Percentiles rank a stretch among this genome's conserved stretches.
Evolutionary conservation across 53 echinoderm and acorn worm genomes (phyloP).

Genomic region (Glandiceps talaboti): DNA sequence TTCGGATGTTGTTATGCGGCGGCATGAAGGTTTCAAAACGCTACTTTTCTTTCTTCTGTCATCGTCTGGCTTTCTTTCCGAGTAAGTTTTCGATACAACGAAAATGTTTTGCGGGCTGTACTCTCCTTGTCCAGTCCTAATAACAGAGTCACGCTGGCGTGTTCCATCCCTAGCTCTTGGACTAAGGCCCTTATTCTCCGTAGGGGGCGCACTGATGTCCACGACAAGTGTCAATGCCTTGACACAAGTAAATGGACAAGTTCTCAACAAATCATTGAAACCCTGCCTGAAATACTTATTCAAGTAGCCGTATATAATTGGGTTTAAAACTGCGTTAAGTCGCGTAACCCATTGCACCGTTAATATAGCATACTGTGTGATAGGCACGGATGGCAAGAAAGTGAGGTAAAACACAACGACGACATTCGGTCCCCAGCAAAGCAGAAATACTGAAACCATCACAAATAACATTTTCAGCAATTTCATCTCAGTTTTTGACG

Average conservation of each 20-base stretch:
- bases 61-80: neutral
- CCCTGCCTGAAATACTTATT: neutral
- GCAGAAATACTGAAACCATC: neutral
- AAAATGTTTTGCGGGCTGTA: neutral
- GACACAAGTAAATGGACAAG: neutral
- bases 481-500: neutral
- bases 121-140: too few relatives aligned
- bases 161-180: neutral
- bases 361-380: neutral
- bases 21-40: neutral
- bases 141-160: neutral
- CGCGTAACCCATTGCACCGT: neutral
- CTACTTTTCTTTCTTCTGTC: neutral
- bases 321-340: neutral
- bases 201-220: neutral
- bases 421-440: neutral
- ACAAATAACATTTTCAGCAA: neutral
- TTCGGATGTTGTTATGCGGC: neutral
- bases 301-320: neutral
- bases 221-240: neutral
- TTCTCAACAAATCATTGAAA: neutral
- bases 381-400: neutral
- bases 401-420: neutral
- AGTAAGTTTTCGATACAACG: neutral
- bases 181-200: neutral